Percentiles rank a stretch among this genome's conserved stretches.
Conservation (phyloP, 1,140 invertebrate species). For the Sarcophaga peregrina region DNA sequence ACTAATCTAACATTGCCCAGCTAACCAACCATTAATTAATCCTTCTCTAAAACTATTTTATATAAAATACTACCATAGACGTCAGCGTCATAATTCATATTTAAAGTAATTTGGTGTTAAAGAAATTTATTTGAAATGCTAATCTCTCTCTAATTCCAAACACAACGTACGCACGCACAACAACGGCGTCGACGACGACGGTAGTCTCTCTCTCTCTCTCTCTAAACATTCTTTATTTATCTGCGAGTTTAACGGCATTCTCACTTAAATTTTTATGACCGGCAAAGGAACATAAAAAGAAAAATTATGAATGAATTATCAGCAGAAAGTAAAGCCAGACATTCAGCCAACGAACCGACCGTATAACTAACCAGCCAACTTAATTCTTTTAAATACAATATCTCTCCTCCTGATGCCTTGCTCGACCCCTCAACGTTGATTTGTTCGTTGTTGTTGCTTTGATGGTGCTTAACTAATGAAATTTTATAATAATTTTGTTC, state of each 20-base stretch:
- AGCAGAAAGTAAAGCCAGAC: not conserved
- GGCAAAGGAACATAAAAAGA: not conserved
- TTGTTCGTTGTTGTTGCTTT: not conserved
- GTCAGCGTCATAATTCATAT: not conserved
- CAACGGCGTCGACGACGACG: not conserved
- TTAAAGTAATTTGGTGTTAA: not conserved
- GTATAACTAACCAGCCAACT: not conserved
- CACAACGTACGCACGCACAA: not conserved
- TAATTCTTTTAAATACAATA: not conserved
- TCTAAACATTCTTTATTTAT: too few species aligned
- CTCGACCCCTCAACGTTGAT: not conserved
- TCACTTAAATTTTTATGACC: not conserved
- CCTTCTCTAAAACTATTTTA: too few species aligned
- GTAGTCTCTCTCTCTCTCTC: too few species aligned
- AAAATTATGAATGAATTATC: not conserved
- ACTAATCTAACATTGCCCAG: too few species aligned
- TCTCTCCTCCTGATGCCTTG: too few species aligned
- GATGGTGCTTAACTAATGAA: slow-evolving; percentile 5
- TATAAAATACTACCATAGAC: too few species aligned
- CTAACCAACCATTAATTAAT: too few species aligned
- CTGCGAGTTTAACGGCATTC: not conserved
- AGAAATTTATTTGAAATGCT: not conserved
- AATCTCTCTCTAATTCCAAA: not conserved
- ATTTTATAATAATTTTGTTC: not conserved
- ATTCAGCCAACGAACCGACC: too few species aligned